Conservation (phyloP, 92 coral and sea anemone species). For the Phenganax marumi region DNA sequence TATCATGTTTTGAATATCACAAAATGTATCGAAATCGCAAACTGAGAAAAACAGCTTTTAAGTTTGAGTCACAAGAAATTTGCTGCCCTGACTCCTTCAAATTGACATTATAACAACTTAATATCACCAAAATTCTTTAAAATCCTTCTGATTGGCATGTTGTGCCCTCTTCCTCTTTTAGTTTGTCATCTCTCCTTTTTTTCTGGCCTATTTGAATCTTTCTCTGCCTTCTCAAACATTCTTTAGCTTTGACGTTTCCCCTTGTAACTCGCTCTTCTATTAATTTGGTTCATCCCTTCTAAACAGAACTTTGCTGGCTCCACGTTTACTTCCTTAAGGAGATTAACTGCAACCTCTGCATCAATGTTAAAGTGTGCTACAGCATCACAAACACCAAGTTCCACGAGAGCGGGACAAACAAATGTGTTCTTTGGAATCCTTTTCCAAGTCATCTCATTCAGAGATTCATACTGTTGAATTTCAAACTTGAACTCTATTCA, state of each 20-base stretch:
- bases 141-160: constrained; percentile 19
- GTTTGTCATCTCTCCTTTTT: constrained; percentile 23
- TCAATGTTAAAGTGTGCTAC: no score
- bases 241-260: constrained; percentile 1
- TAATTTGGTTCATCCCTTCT: neutral
- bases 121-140: neutral
- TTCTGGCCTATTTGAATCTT: constrained; percentile 11
- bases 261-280: neutral
- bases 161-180: constrained; percentile 27
- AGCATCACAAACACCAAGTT: no score
- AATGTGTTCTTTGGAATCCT: no score
- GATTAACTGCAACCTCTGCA: no score
- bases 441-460: no score
- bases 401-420: no score
- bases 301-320: no score
- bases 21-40: neutral
- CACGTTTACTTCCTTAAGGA: no score
- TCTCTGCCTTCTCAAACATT: neutral
- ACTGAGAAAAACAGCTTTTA: neutral
- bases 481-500: no score
- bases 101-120: neutral
- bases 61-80: neutral
- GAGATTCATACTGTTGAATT: no score
- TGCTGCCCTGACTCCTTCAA: neutral
- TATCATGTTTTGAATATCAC: neutral